Evolutionary conservation across 2,797 vertebrate species (phyloP).

Genomic region (Myoxocephalus aenaeus): DNA sequence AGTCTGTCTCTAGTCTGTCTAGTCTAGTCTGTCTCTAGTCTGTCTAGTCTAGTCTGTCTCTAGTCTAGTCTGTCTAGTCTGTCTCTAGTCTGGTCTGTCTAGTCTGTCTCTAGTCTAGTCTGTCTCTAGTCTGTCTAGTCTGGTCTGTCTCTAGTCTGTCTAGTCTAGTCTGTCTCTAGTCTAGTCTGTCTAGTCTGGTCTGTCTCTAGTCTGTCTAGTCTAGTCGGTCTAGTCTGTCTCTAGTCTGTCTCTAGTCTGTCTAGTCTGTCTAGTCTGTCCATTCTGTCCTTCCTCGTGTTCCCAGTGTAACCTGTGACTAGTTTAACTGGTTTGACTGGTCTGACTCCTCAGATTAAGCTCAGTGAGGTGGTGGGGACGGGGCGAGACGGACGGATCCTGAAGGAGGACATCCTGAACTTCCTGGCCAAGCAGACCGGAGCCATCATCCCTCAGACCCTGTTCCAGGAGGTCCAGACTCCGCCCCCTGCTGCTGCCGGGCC

Average conservation of each 20-base stretch:
- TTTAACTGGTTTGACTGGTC: neutral
- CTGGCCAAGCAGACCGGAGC: conserved; percentile 95
- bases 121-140: neutral
- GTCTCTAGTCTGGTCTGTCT: no score
- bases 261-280: neutral
- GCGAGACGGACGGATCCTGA: conserved; percentile 94
- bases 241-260: neutral
- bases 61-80: no score
- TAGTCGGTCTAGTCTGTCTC: no score
- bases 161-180: no score
- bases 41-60: no score
- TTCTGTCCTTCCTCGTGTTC: neutral
- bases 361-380: conserved; percentile 95
- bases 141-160: neutral
- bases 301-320: neutral
- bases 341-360: conserved; percentile 90
- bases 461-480: conserved; percentile 88
- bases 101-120: no score
- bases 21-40: no score
- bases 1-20: no score
- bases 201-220: conserved; percentile 7
- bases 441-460: conserved; percentile 91
- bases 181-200: no score
- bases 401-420: conserved; percentile 97
- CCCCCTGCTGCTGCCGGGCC: conserved; percentile 37